A percentile compares a stretch with the other conserved stretches of the same genome.
Conservation (phyloP, 2,797 vertebrate genomes). For the Phoeniculus purpureus region DNA sequence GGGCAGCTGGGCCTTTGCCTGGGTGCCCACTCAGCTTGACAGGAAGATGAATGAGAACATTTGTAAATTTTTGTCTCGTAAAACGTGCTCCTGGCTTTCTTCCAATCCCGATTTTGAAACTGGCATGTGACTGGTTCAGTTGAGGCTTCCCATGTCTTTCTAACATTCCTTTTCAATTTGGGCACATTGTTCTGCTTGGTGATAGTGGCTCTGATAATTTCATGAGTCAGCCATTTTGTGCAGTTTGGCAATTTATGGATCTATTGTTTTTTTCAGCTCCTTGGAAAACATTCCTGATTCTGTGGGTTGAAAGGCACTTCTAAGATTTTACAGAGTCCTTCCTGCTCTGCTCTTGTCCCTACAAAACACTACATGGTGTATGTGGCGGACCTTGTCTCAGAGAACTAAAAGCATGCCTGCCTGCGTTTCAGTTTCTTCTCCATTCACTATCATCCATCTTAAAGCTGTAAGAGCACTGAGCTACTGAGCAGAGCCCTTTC, state of each 20-base stretch:
- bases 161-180: constrained; percentile 67
- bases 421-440: not conserved
- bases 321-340: constrained; percentile 51
- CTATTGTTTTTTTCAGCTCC: constrained; percentile 58
- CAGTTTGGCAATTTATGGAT: constrained; percentile 53
- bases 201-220: constrained; percentile 67
- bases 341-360: not conserved
- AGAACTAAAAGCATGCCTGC: not conserved
- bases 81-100: constrained; percentile 24
- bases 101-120: constrained; percentile 58
- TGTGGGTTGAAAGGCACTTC: constrained; percentile 48
- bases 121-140: constrained; percentile 55
- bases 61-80: constrained; percentile 36
- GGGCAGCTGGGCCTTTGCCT: constrained; percentile 4
- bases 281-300: constrained; percentile 21
- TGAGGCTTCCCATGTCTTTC: constrained; percentile 67
- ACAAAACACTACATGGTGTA: not conserved
- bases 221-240: constrained; percentile 61
- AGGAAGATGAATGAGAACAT: constrained; percentile 47
- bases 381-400: not conserved
- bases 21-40: not conserved
- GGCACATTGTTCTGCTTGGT: constrained; percentile 64
- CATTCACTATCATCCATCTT: not conserved
- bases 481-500: not conserved
- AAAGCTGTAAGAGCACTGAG: not conserved